phyloP scores from a whole-genome alignment of 2,797 vertebrate species.

The Poeciliopsis presidionis region DNA sequence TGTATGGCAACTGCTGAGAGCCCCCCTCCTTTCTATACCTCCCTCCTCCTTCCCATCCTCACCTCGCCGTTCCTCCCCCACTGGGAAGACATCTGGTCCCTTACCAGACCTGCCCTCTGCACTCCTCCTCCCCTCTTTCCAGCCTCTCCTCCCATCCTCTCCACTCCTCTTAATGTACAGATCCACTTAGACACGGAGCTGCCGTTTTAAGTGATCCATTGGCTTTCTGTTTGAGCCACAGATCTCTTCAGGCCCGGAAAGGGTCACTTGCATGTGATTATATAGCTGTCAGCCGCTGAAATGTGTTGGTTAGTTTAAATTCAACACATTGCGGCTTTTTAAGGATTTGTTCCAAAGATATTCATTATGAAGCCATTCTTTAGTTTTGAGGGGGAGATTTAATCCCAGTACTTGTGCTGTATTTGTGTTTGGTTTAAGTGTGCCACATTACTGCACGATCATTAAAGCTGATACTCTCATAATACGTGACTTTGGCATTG shows the following conservation, averaged over 20 bases:
- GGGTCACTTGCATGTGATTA: constrained; percentile 31
- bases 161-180: constrained; percentile 48
- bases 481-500: constrained; percentile 52
- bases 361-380: constrained; percentile 7
- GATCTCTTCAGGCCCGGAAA: constrained; percentile 48
- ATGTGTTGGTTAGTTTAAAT: constrained; percentile 36
- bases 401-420: constrained; percentile 13
- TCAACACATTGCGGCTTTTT: constrained; percentile 35
- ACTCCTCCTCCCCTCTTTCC: constrained; percentile 49
- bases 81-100: constrained; percentile 85
- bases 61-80: constrained; percentile 78
- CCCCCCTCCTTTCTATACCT: constrained; percentile 51
- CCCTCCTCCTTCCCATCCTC: constrained; percentile 71
- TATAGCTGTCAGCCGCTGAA: constrained; percentile 17
- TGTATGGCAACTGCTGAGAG: constrained; percentile 67
- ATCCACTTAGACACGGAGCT: constrained; percentile 62
- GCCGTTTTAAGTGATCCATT: constrained; percentile 55
- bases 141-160: constrained; percentile 53
- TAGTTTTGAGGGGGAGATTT: background rate
- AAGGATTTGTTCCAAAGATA: constrained; percentile 27
- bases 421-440: constrained; percentile 23
- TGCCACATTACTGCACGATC: constrained; percentile 38
- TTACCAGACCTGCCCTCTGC: constrained; percentile 72
- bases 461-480: constrained; percentile 47
- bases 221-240: constrained; percentile 35